Base-by-base conservation (phyloP, 2,797 vertebrate genomes). In the Pseudochromis fuscus region DNA sequence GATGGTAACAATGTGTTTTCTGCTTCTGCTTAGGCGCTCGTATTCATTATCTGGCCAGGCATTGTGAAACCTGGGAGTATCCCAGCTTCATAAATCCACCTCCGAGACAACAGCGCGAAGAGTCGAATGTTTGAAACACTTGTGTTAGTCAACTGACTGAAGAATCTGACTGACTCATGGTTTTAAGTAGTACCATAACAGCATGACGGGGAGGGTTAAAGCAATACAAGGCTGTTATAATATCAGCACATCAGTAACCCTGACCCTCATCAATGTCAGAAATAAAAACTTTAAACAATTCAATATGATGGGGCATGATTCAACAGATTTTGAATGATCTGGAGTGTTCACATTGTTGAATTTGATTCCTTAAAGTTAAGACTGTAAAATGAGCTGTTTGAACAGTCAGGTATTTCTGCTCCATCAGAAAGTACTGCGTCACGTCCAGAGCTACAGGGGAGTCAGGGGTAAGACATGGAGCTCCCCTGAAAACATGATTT, bases 51-150 rank as follows among this genome's bases (percentile, higher is more conserved):
- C 48, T 28, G 51, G 81, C 82, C 82, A 75, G 61, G 72, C 65
- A 52, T 91, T 93, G 88, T 89, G 92, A 91, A 93, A 93, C 50
- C 72, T 88, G 84, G 89, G 90, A 92, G 90, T 77, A 79, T 88
- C 88, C 90, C 67, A 28, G 42, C 23, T 53, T 71, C 67, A 83
- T 84, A 85, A 88, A 90, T 90, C 82, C 84, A 82, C 51, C 66
- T 81, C 55, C 63, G 77, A 77, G 76, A 88, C 83, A 82, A 72
- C 58, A 71, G 59, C 24, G 21, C 55, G 45, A 60, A 72, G 60
- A 85, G 71, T 67, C 64, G 62, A 59, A 56, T 48, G 64, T 70
- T 79, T 63, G 31, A 77, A 79, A 69, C 52, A 28, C 49, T 50
- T 6, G 4, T 19, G 56, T 84, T 82, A 74, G 76, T 80, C 73